Conservation (phyloP, 37 sponge, comb jelly and placozoan species). For the Beroe forskalii region DNA sequence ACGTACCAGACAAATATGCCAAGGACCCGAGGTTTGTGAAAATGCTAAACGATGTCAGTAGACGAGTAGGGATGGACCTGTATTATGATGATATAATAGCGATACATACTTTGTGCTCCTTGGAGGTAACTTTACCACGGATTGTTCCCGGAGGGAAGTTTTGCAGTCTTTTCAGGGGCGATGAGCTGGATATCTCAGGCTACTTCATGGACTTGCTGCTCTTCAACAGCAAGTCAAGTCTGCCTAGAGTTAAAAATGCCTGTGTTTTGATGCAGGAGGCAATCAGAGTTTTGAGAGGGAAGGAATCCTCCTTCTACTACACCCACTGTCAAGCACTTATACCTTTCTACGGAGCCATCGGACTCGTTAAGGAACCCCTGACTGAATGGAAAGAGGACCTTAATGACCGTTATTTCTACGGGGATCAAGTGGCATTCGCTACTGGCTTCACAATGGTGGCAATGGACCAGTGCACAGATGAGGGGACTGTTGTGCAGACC, state of each 20-base stretch:
- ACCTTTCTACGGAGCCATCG: not conserved
- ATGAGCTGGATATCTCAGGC: not conserved
- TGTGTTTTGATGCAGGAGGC: slow-evolving; percentile 24
- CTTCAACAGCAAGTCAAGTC: not conserved
- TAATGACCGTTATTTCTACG: not conserved
- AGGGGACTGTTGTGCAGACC: not conserved
- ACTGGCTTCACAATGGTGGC: not conserved
- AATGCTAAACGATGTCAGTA: not conserved
- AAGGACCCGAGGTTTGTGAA: not conserved
- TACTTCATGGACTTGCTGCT: not conserved
- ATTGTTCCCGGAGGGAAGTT: not conserved
- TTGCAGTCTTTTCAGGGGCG: not conserved
- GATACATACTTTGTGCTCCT: not conserved
- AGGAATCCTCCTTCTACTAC: not conserved
- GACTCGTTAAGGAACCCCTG: not conserved
- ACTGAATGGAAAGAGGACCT: not conserved
- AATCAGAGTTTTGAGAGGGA: not conserved
- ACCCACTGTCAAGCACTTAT: not conserved
- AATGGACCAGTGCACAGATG: not conserved
- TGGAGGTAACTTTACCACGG: not conserved
- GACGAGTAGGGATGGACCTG: not conserved
- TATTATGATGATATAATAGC: not conserved
- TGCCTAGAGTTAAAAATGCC: not conserved
- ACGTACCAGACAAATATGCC: not conserved
- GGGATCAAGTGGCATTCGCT: too few relatives aligned